Percentiles rank a stretch among this genome's conserved stretches.
Evolutionary conservation across 2,113 vertebrate species (phyloP).

Genomic region (Oryzias curvinotus): DNA sequence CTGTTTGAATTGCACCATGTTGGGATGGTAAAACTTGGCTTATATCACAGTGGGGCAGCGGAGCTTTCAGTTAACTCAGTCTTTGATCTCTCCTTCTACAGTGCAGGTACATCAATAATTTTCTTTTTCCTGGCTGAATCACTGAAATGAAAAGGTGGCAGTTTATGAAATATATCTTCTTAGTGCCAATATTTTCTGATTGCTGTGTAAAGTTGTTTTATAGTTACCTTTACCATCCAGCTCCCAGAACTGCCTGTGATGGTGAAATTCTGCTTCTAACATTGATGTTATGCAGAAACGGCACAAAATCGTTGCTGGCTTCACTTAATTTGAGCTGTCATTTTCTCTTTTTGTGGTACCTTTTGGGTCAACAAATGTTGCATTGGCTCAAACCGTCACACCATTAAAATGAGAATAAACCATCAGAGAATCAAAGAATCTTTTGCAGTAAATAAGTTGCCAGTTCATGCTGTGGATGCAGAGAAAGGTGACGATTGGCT

Average conservation of each 20-base stretch:
- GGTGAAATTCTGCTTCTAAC: neutral
- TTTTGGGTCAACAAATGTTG: neutral
- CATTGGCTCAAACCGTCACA: neutral
- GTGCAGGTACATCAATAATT: too few relatives aligned
- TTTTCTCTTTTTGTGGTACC: neutral
- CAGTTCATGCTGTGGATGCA: conserved; percentile 18
- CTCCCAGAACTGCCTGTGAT: too few relatives aligned
- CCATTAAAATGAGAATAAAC: neutral
- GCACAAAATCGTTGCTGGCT: neutral
- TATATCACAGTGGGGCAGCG: too few relatives aligned
- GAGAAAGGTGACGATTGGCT: conserved; percentile 14
- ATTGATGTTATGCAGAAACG: neutral
- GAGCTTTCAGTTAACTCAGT: too few relatives aligned
- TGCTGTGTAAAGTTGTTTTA: too few relatives aligned
- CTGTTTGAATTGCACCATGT: too few relatives aligned
- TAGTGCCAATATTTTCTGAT: too few relatives aligned
- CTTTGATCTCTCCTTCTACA: too few relatives aligned
- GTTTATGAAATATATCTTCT: too few relatives aligned
- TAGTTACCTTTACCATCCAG: neutral
- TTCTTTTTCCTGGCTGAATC: too few relatives aligned
- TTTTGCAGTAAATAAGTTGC: conserved; percentile 7
- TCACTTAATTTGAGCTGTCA: neutral
- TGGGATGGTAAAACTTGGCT: too few relatives aligned
- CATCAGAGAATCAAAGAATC: conserved; percentile 5
- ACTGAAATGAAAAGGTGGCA: too few relatives aligned